phyloP scores from a whole-genome alignment of 2,113 vertebrate species.

The Ameiurus melas region DNA sequence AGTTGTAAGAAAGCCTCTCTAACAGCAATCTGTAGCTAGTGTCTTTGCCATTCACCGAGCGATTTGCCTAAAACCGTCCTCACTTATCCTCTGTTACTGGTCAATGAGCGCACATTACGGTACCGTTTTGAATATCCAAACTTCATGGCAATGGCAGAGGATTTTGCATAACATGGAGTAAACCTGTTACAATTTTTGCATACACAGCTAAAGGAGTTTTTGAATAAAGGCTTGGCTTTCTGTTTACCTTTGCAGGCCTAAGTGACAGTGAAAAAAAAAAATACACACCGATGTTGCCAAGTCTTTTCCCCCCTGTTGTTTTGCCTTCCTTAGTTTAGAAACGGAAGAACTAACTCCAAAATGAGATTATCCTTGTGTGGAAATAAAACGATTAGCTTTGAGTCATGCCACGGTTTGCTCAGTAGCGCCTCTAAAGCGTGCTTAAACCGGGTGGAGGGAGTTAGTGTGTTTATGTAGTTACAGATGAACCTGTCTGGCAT shows the following conservation, averaged over 20 bases:
- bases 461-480: neutral
- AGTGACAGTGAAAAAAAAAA: constrained; percentile 1
- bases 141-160: constrained; percentile 32
- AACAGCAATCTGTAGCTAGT: neutral
- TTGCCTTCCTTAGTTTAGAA: neutral
- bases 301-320: neutral
- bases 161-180: constrained; percentile 45
- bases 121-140: constrained; percentile 72
- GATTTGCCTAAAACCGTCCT: constrained; percentile 48
- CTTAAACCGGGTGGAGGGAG: constrained; percentile 27
- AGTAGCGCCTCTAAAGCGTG: constrained; percentile 56
- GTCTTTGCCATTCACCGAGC: constrained; percentile 23
- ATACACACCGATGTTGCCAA: neutral
- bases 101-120: constrained; percentile 1
- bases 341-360: neutral
- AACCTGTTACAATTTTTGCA: constrained; percentile 60
- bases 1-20: neutral
- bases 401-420: constrained; percentile 64
- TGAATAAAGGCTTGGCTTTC: constrained; percentile 50
- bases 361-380: constrained; percentile 35
- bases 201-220: constrained; percentile 50
- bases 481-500: neutral
- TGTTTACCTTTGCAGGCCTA: constrained; percentile 58
- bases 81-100: neutral
- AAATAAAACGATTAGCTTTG: constrained; percentile 48